These are phyloP conservation scores for Muntiacus reevesi DNA, from an alignment of 2,113 vertebrate genomes.

Conservation along the genomic window DNA sequence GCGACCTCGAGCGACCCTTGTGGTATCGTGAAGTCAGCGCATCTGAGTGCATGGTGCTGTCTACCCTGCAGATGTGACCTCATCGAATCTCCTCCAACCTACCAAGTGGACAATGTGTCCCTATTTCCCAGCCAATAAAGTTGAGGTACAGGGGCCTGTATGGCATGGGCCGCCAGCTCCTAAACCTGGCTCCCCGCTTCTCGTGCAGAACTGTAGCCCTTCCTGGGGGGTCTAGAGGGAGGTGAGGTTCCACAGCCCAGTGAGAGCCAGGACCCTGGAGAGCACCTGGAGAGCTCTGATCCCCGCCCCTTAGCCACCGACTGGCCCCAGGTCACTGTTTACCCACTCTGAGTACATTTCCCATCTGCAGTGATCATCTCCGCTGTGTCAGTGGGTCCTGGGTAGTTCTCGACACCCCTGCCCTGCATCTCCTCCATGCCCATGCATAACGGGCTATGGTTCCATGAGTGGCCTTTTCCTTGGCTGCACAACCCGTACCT, in stretches of 20 bases:
- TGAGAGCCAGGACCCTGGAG: not conserved
- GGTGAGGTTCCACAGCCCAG: not conserved
- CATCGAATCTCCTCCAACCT: not conserved
- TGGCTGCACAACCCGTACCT: fast-evolving
- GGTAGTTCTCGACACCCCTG: fast-evolving
- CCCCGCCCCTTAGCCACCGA: too few relatives aligned
- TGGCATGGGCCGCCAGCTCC: not conserved
- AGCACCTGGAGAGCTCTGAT: not conserved
- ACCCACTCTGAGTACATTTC: not conserved
- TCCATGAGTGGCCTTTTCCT: not conserved
- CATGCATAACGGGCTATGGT: fast-evolving
- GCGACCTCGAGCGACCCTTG: too few relatives aligned
- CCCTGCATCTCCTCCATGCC: not conserved
- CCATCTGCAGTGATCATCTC: not conserved
- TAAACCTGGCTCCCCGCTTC: not conserved
- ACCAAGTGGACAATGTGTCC: fast-evolving
- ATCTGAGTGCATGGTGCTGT: fast-evolving
- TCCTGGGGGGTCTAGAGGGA: not conserved
- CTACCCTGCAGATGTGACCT: not conserved
- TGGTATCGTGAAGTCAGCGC: not conserved
- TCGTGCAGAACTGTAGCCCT: not conserved
- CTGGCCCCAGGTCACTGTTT: not conserved
- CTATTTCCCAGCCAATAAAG: not conserved
- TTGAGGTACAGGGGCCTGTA: not conserved
- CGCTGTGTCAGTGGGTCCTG: fast-evolving